A percentile compares a stretch with the other conserved stretches of the same genome.
These are phyloP conservation scores for Melipona bicolor DNA, from an alignment of 2,888 invertebrate species.

Conservation along the genomic window DNA sequence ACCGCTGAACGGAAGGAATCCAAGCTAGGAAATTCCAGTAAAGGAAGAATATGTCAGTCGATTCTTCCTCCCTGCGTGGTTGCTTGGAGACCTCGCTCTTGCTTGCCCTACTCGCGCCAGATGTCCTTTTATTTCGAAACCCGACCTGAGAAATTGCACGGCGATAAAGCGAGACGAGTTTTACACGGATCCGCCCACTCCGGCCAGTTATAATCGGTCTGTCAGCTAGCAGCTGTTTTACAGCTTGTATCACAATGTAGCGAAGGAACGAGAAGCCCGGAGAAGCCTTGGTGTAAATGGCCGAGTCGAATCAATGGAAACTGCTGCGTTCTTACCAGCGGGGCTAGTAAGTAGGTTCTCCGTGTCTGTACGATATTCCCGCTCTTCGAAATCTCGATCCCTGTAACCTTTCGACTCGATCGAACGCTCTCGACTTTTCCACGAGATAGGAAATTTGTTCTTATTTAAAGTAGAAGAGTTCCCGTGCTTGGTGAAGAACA, in stretches of 20 bases:
- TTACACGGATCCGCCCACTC: background rate
- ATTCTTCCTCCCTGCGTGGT: constrained; percentile 18
- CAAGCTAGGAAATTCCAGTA: constrained; percentile 28
- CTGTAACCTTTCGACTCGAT: background rate
- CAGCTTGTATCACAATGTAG: constrained; percentile 12
- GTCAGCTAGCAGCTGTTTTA: constrained; percentile 15
- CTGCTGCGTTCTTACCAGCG: background rate
- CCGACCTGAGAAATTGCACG: constrained; percentile 25
- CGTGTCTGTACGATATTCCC: background rate
- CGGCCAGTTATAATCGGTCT: constrained; percentile 23
- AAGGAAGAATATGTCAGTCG: constrained; percentile 51
- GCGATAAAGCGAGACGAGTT: constrained; percentile 23
- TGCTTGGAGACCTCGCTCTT: background rate
- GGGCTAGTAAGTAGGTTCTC: background rate
- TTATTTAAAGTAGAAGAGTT: constrained; percentile 81
- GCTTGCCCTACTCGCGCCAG: background rate
- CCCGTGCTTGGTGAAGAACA: constrained; percentile 23
- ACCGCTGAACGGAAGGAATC: constrained; percentile 61
- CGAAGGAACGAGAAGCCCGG: background rate
- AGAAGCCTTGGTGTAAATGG: constrained; percentile 10
- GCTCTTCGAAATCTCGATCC: background rate
- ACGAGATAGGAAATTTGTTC: constrained; percentile 75
- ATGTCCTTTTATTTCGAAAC: constrained; percentile 43
- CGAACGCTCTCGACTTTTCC: background rate
- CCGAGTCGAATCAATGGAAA: constrained; percentile 1